phyloP scores from a whole-genome alignment of 2,888 invertebrate genomes.

The Tenthredo livida region DNA sequence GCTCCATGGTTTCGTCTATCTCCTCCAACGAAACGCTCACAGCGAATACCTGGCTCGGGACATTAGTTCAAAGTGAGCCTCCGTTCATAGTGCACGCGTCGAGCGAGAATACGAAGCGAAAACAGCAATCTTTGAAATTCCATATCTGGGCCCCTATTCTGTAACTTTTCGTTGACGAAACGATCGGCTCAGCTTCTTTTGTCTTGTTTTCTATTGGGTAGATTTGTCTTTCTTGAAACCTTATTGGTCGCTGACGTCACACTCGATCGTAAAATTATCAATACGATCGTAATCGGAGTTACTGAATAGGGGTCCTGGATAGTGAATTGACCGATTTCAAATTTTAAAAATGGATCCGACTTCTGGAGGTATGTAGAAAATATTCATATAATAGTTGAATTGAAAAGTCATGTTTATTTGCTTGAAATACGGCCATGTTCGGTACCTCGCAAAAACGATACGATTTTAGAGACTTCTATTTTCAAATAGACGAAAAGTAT shows the following conservation, averaged over 20 bases:
- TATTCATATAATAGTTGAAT: constrained; percentile 23
- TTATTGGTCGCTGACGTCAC: too few relatives aligned
- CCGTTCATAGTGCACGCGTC: constrained; percentile 24
- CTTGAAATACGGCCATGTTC: constrained; percentile 26
- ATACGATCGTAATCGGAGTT: too few relatives aligned
- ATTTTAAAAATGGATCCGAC: constrained; percentile 5
- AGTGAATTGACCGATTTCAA: constrained; percentile 48
- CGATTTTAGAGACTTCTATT: not conserved
- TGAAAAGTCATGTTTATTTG: constrained; percentile 31
- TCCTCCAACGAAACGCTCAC: too few relatives aligned
- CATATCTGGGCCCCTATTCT: too few relatives aligned
- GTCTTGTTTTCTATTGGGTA: too few relatives aligned
- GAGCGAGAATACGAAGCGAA: constrained; percentile 45
- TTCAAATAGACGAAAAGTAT: not conserved
- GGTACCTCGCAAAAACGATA: constrained; percentile 29
- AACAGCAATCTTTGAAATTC: constrained; percentile 30
- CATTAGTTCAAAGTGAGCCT: constrained; percentile 31
- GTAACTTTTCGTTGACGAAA: too few relatives aligned
- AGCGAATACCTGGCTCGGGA: too few relatives aligned
- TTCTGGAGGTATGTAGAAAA: constrained; percentile 40
- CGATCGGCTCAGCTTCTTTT: too few relatives aligned
- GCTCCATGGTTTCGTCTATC: too few relatives aligned
- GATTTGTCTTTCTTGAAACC: too few relatives aligned
- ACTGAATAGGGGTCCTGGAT: too few relatives aligned
- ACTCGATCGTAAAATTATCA: too few relatives aligned